A percentile compares a stretch with the other conserved stretches of the same genome.
Conservation (phyloP, 1,140 invertebrate species). For the Drosophila teissieri region DNA sequence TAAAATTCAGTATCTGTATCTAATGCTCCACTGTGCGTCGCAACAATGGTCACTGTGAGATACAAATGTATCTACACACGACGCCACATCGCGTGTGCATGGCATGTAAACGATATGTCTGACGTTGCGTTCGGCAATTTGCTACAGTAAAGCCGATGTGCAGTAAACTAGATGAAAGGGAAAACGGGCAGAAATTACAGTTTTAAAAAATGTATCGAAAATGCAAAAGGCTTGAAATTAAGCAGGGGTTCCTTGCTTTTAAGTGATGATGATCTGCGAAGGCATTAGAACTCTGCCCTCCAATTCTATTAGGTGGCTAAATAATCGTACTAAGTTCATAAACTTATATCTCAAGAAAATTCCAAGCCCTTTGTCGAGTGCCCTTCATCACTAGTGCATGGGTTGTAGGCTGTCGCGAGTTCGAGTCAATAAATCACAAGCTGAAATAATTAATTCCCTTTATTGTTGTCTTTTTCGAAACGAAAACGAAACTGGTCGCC, state of each 20-base stretch:
- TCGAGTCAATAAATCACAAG: conserved; percentile 44
- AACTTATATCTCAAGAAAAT: conserved; percentile 37
- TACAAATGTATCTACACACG: conserved; percentile 56
- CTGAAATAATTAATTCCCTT: conserved; percentile 53
- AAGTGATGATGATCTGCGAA: conserved; percentile 21
- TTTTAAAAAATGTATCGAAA: background rate
- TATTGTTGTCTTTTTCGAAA: conserved; percentile 27
- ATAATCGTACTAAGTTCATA: conserved; percentile 55
- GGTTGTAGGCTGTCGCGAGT: conserved; percentile 28
- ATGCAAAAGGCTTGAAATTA: background rate
- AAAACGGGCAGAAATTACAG: conserved; percentile 9
- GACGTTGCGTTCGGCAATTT: conserved; percentile 38
- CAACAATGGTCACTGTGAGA: conserved; percentile 28
- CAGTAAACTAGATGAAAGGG: conserved; percentile 33
- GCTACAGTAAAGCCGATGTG: conserved; percentile 21
- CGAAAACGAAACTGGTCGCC: conserved; percentile 59
- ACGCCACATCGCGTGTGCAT: conserved; percentile 57
- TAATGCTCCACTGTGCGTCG: too few relatives aligned
- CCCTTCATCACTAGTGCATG: conserved; percentile 30
- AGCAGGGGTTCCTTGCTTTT: background rate
- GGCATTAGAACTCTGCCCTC: conserved; percentile 33
- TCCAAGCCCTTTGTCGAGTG: conserved; percentile 26
- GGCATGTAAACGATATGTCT: conserved; percentile 46
- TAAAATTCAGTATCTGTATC: too few relatives aligned
- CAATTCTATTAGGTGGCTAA: conserved; percentile 35